Conservation (phyloP, 2,888 invertebrate genomes). For the Eristalis tenax region DNA sequence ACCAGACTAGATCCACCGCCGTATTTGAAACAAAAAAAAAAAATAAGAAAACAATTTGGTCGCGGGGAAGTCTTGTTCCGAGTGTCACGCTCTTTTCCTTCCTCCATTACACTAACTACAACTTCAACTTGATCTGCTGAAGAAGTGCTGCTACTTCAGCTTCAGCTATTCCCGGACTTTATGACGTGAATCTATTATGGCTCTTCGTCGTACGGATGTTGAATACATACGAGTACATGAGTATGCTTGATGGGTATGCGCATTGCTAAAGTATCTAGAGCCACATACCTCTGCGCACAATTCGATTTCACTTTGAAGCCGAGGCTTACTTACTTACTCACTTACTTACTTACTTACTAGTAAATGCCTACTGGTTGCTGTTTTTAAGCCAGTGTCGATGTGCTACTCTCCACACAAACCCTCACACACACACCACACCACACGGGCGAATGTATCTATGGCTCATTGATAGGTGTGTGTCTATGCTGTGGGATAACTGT, state of each 20-base stretch:
- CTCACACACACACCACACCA: neutral
- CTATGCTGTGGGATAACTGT: slow-evolving; percentile 68
- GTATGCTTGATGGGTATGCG: slow-evolving; percentile 17
- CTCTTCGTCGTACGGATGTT: slow-evolving; percentile 35
- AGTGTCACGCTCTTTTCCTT: neutral
- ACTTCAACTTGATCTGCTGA: slow-evolving; percentile 19
- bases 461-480: slow-evolving; percentile 48
- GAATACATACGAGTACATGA: slow-evolving; percentile 32
- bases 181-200: slow-evolving; percentile 64
- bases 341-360: too few species aligned
- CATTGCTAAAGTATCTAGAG: slow-evolving; percentile 41
- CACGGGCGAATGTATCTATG: slow-evolving; percentile 3
- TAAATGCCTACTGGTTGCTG: slow-evolving; percentile 5
- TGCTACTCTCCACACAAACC: slow-evolving; percentile 14
- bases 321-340: slow-evolving; percentile 1
- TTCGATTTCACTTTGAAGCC: slow-evolving; percentile 70
- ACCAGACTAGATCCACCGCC: neutral
- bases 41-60: neutral
- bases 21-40: neutral
- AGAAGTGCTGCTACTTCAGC: slow-evolving; percentile 32
- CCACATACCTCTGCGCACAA: slow-evolving; percentile 69
- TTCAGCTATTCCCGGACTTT: slow-evolving; percentile 60
- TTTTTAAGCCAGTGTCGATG: neutral
- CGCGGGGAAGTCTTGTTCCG: slow-evolving; percentile 20
- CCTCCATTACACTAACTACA: neutral